Evolutionary conservation across 2,888 invertebrate species (phyloP).

Genomic region (Ormyrus labotus): DNA sequence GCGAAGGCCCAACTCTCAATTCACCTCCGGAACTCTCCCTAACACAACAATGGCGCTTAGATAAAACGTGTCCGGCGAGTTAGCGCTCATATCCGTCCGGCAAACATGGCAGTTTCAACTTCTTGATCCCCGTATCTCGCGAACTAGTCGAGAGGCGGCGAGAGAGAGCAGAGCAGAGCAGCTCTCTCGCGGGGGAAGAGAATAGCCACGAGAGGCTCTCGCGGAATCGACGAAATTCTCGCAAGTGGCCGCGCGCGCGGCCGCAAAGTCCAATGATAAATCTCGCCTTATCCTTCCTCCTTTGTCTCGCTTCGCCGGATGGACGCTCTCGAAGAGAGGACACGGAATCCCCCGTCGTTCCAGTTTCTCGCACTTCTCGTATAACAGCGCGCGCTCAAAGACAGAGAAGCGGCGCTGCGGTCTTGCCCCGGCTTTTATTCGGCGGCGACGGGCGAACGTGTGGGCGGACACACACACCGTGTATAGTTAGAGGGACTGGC

Average conservation of each 20-base stretch:
- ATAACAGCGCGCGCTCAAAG: not conserved
- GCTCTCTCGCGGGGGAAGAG: not conserved
- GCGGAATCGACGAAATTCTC: slow-evolving; percentile 7
- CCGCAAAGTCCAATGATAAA: slow-evolving; percentile 32
- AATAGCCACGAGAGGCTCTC: not conserved
- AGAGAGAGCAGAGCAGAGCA: too few species aligned
- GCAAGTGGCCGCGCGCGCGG: not conserved
- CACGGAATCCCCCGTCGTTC: slow-evolving; percentile 34
- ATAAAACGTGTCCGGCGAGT: not conserved
- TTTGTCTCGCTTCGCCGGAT: slow-evolving; percentile 20
- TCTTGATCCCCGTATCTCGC: slow-evolving; percentile 14
- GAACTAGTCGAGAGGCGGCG: too few species aligned
- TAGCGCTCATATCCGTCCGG: not conserved
- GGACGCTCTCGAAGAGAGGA: not conserved
- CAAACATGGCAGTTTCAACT: slow-evolving; percentile 18
- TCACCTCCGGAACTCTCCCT: too few species aligned
- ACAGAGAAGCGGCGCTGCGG: not conserved
- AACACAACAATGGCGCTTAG: not conserved
- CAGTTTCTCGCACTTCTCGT: slow-evolving; percentile 47
- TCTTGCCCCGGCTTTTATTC: not conserved
- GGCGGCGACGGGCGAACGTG: not conserved
- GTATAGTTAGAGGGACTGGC: too few species aligned
- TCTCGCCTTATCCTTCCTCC: slow-evolving; percentile 9
- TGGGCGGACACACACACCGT: not conserved
- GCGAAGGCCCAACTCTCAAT: too few species aligned